Evolutionary conservation across 2,113 vertebrate genomes (phyloP).

Genomic region (Onychostruthus taczanowskii): DNA sequence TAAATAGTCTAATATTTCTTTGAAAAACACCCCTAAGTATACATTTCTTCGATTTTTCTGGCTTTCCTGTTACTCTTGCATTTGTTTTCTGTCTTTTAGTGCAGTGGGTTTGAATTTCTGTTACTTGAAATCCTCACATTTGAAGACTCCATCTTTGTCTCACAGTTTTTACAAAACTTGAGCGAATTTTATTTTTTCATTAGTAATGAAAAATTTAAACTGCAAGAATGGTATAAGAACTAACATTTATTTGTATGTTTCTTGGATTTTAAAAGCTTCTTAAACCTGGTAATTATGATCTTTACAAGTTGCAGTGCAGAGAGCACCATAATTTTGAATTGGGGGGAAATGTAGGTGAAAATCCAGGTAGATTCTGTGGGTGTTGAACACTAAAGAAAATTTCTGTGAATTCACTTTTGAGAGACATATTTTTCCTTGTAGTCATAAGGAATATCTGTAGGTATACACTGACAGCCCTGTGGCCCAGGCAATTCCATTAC

Average conservation of each 20-base stretch:
- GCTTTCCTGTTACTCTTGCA: background rate
- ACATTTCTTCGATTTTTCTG: background rate
- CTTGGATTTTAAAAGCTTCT: background rate
- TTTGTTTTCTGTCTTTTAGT: background rate
- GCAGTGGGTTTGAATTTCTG: background rate
- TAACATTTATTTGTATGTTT: background rate
- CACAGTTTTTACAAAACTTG: background rate
- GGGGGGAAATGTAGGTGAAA: fast-evolving
- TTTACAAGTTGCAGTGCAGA: background rate
- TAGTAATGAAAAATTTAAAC: background rate
- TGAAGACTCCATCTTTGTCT: background rate
- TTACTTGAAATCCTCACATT: background rate
- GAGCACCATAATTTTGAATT: background rate
- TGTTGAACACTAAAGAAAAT: background rate
- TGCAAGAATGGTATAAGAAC: background rate
- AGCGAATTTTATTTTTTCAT: background rate
- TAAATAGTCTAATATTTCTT: background rate
- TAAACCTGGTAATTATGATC: background rate
- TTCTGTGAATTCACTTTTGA: background rate
- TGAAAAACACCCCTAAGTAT: background rate
- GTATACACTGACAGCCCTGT: background rate
- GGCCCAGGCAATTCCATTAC: background rate
- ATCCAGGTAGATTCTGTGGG: background rate
- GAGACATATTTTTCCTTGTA: background rate
- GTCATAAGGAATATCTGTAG: background rate